These are phyloP conservation scores for Gadopsis marmoratus DNA, from an alignment of 2,797 vertebrate genomes.

Conservation along the genomic window DNA sequence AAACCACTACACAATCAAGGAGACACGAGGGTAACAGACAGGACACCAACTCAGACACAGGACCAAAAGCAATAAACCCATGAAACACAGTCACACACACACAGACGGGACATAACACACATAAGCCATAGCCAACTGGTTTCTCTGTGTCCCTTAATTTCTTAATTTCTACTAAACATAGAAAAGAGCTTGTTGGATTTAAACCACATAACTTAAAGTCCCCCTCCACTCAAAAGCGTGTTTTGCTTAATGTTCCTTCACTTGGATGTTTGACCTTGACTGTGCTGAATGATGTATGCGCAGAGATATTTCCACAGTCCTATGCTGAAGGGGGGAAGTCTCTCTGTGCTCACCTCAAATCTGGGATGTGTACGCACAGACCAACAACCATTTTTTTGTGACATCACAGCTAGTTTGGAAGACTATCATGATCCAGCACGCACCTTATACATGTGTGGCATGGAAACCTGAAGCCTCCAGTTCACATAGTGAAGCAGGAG, in stretches of 20 bases:
- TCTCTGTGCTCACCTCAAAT: neutral
- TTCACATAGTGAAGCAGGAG: neutral
- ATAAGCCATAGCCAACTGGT: neutral
- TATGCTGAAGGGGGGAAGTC: neutral
- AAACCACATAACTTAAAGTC: neutral
- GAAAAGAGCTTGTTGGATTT: neutral
- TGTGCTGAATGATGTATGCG: neutral
- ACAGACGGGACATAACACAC: no score
- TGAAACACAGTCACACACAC: no score
- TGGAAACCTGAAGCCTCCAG: neutral
- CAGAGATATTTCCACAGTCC: neutral
- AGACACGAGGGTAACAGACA: no score
- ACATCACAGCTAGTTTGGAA: neutral
- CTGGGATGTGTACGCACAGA: neutral
- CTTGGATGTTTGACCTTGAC: constrained; percentile 7
- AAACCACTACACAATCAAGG: no score
- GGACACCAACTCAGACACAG: no score
- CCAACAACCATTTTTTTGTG: neutral
- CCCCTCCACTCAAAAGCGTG: neutral
- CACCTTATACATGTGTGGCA: neutral
- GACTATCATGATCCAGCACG: neutral
- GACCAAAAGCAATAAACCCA: no score
- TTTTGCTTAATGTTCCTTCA: neutral
- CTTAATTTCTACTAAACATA: constrained; percentile 18
- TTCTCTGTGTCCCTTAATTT: neutral